Evolutionary conservation across 2,888 invertebrate genomes (phyloP).

Genomic region (Gymnosoma rotundatum): DNA sequence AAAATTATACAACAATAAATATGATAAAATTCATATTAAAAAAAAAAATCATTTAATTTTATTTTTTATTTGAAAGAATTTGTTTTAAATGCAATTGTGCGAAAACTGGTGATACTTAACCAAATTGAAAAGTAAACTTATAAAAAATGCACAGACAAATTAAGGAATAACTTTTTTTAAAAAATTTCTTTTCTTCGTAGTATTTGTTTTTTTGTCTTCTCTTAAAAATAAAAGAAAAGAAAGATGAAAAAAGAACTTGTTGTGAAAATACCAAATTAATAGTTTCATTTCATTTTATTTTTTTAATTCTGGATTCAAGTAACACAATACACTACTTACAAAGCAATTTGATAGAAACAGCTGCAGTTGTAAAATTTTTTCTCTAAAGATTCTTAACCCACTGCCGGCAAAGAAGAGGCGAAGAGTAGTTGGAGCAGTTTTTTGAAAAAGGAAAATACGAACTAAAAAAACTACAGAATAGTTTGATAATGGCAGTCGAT

Average conservation of each 20-base stretch:
- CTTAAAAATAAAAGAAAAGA: neutral
- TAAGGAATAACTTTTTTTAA: slow-evolving; percentile 48
- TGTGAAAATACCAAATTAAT: slow-evolving; percentile 17
- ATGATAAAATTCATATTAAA: neutral
- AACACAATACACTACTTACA: slow-evolving; percentile 57
- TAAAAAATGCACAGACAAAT: slow-evolving; percentile 31
- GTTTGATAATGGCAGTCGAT: neutral
- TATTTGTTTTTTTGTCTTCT: neutral
- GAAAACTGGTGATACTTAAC: slow-evolving; percentile 56
- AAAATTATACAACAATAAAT: neutral
- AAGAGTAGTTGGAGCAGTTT: neutral
- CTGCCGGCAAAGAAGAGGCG: neutral
- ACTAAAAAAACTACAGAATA: neutral
- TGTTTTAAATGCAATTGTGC: slow-evolving; percentile 48
- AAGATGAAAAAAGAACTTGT: slow-evolving; percentile 23
- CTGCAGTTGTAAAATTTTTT: slow-evolving; percentile 17
- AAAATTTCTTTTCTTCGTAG: slow-evolving; percentile 23
- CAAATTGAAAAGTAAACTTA: slow-evolving; percentile 49
- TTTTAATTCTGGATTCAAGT: slow-evolving; percentile 32
- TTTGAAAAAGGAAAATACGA: neutral
- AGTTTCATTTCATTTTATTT: neutral
- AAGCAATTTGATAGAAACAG: slow-evolving; percentile 19
- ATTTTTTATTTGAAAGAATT: slow-evolving; percentile 19
- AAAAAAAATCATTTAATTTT: neutral
- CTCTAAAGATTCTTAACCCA: neutral